Conservation (phyloP, 2,113 vertebrate genomes). For the Pseudopodoces humilis region DNA sequence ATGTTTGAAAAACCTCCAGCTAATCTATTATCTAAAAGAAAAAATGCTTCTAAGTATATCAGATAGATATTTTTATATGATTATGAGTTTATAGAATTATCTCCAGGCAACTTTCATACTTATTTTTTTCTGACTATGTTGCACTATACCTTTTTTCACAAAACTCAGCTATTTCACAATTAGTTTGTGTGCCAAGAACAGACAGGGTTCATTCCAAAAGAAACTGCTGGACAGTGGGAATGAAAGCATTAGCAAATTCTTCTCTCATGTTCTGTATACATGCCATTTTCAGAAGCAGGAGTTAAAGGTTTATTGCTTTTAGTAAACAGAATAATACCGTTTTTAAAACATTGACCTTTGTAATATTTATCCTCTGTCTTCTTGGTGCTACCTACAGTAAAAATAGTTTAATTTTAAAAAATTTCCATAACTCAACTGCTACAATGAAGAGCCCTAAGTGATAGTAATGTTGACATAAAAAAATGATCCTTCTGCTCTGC, state of each 20-base stretch:
- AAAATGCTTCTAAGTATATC: background rate
- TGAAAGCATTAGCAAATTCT: background rate
- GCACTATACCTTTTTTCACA: background rate
- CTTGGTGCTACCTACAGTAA: background rate
- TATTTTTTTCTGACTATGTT: background rate
- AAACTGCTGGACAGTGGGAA: background rate
- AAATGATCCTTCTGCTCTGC: background rate
- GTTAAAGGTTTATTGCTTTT: background rate
- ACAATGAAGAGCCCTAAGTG: background rate
- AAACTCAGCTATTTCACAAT: background rate
- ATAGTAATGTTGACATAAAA: background rate
- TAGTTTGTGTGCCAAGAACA: background rate
- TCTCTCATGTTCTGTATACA: background rate
- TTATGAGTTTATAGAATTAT: background rate
- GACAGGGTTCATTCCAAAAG: background rate
- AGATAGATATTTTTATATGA: background rate
- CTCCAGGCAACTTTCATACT: background rate
- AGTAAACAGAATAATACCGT: background rate
- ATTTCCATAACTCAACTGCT: background rate
- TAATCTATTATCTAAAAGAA: background rate
- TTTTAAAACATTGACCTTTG: background rate
- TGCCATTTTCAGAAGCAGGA: background rate
- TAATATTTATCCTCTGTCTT: background rate
- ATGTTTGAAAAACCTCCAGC: background rate
- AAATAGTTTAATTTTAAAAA: background rate